Conservation (phyloP, 2,888 invertebrate species). For the Ophion obscuratus region DNA sequence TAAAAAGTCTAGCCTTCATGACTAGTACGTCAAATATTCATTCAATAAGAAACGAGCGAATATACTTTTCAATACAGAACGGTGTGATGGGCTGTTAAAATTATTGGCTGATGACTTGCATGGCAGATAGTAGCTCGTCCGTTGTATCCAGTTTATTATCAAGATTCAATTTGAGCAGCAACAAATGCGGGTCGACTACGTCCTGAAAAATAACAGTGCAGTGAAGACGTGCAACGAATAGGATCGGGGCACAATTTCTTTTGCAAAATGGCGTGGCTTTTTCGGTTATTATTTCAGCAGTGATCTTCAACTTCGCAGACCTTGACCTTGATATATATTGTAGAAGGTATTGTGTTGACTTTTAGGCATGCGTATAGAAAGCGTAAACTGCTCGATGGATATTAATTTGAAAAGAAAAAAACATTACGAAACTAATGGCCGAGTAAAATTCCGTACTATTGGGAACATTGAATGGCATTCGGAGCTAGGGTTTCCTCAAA, state of each 20-base stretch:
- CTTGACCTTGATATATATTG: too few relatives aligned
- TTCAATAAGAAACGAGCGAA: slow-evolving; percentile 9
- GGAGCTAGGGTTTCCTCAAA: too few relatives aligned
- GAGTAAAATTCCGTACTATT: too few relatives aligned
- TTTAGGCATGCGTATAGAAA: too few relatives aligned
- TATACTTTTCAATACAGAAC: slow-evolving; percentile 42
- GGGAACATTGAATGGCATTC: too few relatives aligned
- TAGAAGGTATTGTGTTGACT: too few relatives aligned
- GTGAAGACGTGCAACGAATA: not conserved
- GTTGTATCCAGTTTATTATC: slow-evolving; percentile 73
- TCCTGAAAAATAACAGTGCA: slow-evolving; percentile 71
- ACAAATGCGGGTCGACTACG: slow-evolving; percentile 77
- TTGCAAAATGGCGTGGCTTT: not conserved
- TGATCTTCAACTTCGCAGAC: too few relatives aligned
- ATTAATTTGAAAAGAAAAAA: too few relatives aligned
- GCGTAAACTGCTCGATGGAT: too few relatives aligned
- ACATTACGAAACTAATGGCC: too few relatives aligned
- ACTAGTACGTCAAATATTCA: slow-evolving; percentile 5
- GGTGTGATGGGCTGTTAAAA: not conserved
- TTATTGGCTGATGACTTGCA: slow-evolving; percentile 58
- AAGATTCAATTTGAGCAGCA: slow-evolving; percentile 76
- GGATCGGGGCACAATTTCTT: slow-evolving; percentile 1
- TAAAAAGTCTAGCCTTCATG: slow-evolving; percentile 7
- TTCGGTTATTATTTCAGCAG: too few relatives aligned
- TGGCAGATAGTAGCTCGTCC: slow-evolving; percentile 64